Conservation (phyloP, 2,888 invertebrate species). For the Drosophila dives region DNA sequence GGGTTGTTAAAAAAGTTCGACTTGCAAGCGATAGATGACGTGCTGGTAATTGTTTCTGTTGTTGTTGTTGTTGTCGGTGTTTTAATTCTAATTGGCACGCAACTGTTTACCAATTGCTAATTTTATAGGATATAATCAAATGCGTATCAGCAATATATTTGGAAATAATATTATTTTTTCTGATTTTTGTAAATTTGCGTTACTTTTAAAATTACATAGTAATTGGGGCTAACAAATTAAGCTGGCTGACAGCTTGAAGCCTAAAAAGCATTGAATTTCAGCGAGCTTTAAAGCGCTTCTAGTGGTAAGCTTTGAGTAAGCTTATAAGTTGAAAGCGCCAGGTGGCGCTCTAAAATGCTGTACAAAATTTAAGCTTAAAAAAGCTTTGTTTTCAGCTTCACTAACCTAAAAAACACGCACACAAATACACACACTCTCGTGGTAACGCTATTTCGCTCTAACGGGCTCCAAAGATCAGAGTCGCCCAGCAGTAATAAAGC, state of each 20-base stretch:
- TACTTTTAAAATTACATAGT: too few relatives aligned
- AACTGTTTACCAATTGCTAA: slow-evolving; percentile 32
- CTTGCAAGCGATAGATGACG: slow-evolving; percentile 38
- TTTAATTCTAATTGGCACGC: slow-evolving; percentile 51
- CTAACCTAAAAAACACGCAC: slow-evolving; percentile 18
- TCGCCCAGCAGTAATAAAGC: slow-evolving; percentile 51
- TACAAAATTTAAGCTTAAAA: slow-evolving; percentile 6
- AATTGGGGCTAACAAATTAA: not conserved
- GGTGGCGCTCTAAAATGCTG: slow-evolving; percentile 25
- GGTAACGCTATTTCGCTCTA: slow-evolving; percentile 32
- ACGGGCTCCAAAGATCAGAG: slow-evolving; percentile 71
- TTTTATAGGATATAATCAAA: slow-evolving; percentile 6
- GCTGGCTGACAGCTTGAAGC: slow-evolving; percentile 11
- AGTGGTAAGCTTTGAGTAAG: slow-evolving; percentile 8
- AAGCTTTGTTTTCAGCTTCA: slow-evolving; percentile 21
- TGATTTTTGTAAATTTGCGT: too few relatives aligned
- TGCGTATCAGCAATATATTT: slow-evolving; percentile 5
- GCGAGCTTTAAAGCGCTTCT: slow-evolving; percentile 10
- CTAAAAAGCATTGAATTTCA: slow-evolving; percentile 12
- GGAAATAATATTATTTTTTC: not conserved
- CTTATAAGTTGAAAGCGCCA: slow-evolving; percentile 9
- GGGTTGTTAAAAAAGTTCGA: slow-evolving; percentile 32
- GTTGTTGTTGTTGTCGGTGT: slow-evolving; percentile 23
- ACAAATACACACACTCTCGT: not conserved
- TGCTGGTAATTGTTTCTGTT: slow-evolving; percentile 55